Evolutionary conservation across 2,113 vertebrate species (phyloP), one percentile per base, ranked within the genome.

Genomic region (Ctenodactylus gundi): DNA sequence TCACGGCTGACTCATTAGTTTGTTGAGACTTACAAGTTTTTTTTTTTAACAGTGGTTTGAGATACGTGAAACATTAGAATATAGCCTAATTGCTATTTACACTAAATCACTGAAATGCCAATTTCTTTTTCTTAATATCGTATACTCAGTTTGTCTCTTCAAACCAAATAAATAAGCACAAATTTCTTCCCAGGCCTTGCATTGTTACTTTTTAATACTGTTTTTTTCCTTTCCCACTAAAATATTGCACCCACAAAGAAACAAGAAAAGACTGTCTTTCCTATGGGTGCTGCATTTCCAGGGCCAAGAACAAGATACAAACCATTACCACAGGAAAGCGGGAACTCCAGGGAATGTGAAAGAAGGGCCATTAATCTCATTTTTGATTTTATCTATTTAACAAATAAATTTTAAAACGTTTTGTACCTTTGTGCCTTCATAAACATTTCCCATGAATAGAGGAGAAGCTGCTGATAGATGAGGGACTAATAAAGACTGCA

Each of bases 101-200:
- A 91, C 7, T 82, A 36, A 82, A 31, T 46, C 15, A 51, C 67
- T 82, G 55, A 91, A 91, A 80, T 76, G 13, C 7, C 20, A 65
- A n/a, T n/a, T n/a, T 36, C 7, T 90, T 93, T 88, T 81, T 77
- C 46, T 90, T 64, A 94, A 68, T 82, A 93, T 67, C 39, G 78
- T 55, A 73, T 73, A 34, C 23, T 80, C 15, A 31, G 34, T 31
- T 82, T 84, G 46, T 46, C 7, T 68, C n/a, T 81, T 77, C 60
- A 94, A 92, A 65, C 4, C 11, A 96, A 80, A 75, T 70, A 3
- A 31, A 9, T 6, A 39, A 11, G 4, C 46, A 72, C 64, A 29
- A 64, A 51, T 68, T 92, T 75, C 29, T 85, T 64, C 18, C 13
- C 36, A 89, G 3, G 64, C 13, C 78, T 90, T n/a, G 1, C 3